Evolutionary conservation across 1,140 invertebrate species (phyloP).

Genomic region (Arctopsyche grandis): DNA sequence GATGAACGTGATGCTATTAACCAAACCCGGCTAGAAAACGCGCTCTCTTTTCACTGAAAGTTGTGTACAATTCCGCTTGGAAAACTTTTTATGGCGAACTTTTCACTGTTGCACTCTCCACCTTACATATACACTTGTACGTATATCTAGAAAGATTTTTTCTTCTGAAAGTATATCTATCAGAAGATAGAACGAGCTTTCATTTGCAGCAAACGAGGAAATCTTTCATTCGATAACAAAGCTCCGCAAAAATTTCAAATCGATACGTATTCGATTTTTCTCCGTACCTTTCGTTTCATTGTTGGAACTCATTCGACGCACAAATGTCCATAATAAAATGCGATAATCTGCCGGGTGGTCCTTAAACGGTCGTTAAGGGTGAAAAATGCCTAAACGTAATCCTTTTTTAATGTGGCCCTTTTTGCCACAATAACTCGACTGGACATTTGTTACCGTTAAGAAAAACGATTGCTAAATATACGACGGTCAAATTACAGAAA

Average conservation of each 20-base stretch:
- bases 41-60: neutral
- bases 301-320: neutral
- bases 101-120: constrained; percentile 13
- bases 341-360: constrained; percentile 30
- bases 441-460: constrained; percentile 27
- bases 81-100: neutral
- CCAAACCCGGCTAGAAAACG: neutral
- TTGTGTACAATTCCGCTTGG: neutral
- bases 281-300: neutral
- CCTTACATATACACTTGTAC: too few relatives aligned
- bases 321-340: constrained; percentile 38
- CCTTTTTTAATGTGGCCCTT: constrained; percentile 38
- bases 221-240: too few relatives aligned
- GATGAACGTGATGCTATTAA: neutral
- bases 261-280: too few relatives aligned
- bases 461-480: neutral
- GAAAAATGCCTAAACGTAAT: constrained; percentile 34
- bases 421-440: constrained; percentile 15
- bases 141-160: constrained; percentile 2
- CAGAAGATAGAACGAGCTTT: neutral
- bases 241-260: too few relatives aligned
- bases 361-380: constrained; percentile 27
- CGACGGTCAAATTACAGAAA: too few relatives aligned
- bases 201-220: too few relatives aligned
- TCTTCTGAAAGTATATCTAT: neutral